Evolutionary conservation across 2,797 vertebrate genomes (phyloP), one percentile per base, ranked within the genome.

Genomic region (Clarias laeviceps): DNA sequence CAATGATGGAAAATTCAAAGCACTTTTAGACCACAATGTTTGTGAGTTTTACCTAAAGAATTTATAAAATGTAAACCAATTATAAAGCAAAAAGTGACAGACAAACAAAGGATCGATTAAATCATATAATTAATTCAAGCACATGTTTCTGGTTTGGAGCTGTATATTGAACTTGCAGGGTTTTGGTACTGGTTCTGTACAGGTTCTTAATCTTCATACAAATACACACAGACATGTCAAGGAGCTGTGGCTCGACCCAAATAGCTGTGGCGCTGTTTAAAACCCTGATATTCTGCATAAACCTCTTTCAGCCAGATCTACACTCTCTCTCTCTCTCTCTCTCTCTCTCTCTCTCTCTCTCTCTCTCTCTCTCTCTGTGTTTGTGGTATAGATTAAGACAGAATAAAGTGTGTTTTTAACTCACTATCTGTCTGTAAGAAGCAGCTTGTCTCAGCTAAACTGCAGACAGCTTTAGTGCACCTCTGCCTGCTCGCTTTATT

Each of bases 361-460:
- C 50, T 50, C 50, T 73, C 24, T 57, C 56, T 57, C 20, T 62
- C 9, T 70, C 61, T 76, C 32, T 85, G 50, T 80, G 40, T 82
- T 29, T 82, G 79, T 82, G 85, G 50, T 14, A 37, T 32, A 3
- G n/a, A 66, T 11, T 56, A 20, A 0, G 61, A 82, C 50, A 5
- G 50, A 68, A 37, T 79, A 24, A 68, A 45, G 5, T 72, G 56
- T 64, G 1, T 18, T 24, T 24, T 34, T 20, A 5, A 50, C 62
- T 57, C 32, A 18, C 32, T 17, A 12, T 11, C 27, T 84, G 2
- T 72, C 59, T 76, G n/a, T 37, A 74, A 34, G 78, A 76, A 27
- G 78, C 61, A 57, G 62, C 65, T 15, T 79, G 74, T 45, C 27
- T 77, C 54, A 69, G 78, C 79, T 84, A 32, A 65, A 70, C 27